Evolutionary conservation across 23 tunicate genomes (phyloP), one percentile per base, ranked within the genome.

Genomic region (Ascidia mentula): DNA sequence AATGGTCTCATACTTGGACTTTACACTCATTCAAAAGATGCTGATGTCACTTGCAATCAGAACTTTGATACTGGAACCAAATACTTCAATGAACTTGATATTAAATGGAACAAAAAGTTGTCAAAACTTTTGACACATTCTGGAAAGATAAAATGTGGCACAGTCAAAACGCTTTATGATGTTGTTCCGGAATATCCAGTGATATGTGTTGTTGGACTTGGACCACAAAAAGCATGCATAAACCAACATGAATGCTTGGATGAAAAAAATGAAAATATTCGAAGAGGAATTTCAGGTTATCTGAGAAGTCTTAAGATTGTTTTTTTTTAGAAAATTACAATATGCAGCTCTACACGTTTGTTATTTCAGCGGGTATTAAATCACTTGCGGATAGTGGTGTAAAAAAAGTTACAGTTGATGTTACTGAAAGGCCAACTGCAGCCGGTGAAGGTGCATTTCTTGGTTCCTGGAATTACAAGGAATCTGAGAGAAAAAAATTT

Each of bases 371-470:
- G 77, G 97, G 97, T n/a, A 61, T 91, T 53, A 53, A 9, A 9
- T 53, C 65, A 53, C 24, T 53, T 53, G 13, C 24, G 4, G 65
- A 53, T 9, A 53, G 39, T 60, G 97, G 87, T 31, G 60, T 86
- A 32, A 78, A 73, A 36, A 72, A 80, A 42, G 89, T 85, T 9
- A 75, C 32, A 18, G 80, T 91, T 35, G 95, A 89, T 36, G 46
- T 82, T 28, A 18, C 91, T 26, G 69, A 73, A 45, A 59, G 40
- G n/a, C 72, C 95, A 18, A 65, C 5, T 15, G 90, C 95, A 31
- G 91, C 95, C 4, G 95, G 88, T 0, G 98, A 95, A 45, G 85
- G 98, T 40, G 95, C 95, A 5, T 72, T 32, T 31, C 86, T 95
- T 18, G 40, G 95, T 13, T 35, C 91, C 6, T 95, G 98, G 98